Conservation (phyloP, 2,888 invertebrate genomes). For the Lasioglossum morio region DNA sequence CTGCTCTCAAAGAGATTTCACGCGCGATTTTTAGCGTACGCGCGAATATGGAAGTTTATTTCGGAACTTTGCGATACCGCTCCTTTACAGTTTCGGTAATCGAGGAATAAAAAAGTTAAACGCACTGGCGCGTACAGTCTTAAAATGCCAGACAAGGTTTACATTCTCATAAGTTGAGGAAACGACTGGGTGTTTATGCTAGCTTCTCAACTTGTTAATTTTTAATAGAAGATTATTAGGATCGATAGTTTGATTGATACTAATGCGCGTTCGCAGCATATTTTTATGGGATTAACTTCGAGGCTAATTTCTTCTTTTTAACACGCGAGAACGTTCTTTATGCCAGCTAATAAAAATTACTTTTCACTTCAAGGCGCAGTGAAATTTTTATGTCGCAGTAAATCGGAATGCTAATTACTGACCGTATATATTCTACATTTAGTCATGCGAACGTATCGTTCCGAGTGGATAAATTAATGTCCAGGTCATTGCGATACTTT, state of each 20-base stretch:
- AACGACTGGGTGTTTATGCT: not conserved
- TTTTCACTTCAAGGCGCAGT: not conserved
- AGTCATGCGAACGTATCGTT: not conserved
- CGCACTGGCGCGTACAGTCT: not conserved
- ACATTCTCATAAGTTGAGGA: not conserved
- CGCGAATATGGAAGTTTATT: not conserved
- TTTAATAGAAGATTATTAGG: not conserved
- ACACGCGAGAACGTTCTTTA: not conserved
- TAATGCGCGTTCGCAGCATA: not conserved
- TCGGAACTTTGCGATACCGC: not conserved
- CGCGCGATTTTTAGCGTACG: not conserved
- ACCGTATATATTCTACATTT: not conserved
- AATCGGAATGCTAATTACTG: constrained; percentile 4
- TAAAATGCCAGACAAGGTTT: not conserved
- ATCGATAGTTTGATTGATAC: not conserved
- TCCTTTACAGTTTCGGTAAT: not conserved
- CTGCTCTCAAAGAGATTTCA: not conserved
- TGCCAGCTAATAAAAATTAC: not conserved
- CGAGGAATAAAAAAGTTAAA: not conserved
- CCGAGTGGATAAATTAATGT: constrained; percentile 29
- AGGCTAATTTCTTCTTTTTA: not conserved
- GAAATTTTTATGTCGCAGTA: not conserved
- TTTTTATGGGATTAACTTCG: not conserved
- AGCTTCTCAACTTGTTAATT: not conserved
- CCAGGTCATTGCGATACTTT: not conserved